These are phyloP conservation scores for Lymantria monacha DNA, from an alignment of 2,888 invertebrate species.

Conservation along the genomic window DNA sequence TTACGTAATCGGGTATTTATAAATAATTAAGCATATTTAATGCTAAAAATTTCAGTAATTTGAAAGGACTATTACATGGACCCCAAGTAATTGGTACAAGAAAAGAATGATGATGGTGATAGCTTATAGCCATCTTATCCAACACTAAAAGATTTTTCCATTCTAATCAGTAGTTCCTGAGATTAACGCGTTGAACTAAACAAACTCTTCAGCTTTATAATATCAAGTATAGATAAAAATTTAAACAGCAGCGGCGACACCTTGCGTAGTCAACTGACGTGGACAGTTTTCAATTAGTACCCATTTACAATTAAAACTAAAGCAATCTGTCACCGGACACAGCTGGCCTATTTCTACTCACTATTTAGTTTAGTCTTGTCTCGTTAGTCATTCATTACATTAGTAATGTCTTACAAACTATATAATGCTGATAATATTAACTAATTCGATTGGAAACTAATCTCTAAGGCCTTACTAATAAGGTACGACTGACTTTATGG, in stretches of 20 bases:
- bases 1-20: too few relatives aligned
- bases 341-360: constrained; percentile 73
- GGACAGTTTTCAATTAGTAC: constrained; percentile 73
- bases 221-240: too few relatives aligned
- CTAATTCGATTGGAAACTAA: constrained; percentile 22
- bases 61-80: too few relatives aligned
- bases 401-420: constrained; percentile 61
- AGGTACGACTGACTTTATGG: constrained; percentile 12
- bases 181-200: too few relatives aligned
- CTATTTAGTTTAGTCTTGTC: constrained; percentile 80
- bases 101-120: too few relatives aligned
- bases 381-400: constrained; percentile 80
- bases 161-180: too few relatives aligned
- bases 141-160: background rate
- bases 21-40: too few relatives aligned
- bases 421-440: constrained; percentile 5
- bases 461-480: constrained; percentile 21
- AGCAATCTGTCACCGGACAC: constrained; percentile 74
- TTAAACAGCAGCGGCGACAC: constrained; percentile 11
- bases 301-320: constrained; percentile 78
- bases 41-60: too few relatives aligned
- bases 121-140: too few relatives aligned
- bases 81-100: too few relatives aligned
- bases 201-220: too few relatives aligned
- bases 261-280: constrained; percentile 51